Evolutionary conservation across 2,888 invertebrate species (phyloP), one percentile per base, ranked within the genome.

Genomic region (Melanotus villosus): DNA sequence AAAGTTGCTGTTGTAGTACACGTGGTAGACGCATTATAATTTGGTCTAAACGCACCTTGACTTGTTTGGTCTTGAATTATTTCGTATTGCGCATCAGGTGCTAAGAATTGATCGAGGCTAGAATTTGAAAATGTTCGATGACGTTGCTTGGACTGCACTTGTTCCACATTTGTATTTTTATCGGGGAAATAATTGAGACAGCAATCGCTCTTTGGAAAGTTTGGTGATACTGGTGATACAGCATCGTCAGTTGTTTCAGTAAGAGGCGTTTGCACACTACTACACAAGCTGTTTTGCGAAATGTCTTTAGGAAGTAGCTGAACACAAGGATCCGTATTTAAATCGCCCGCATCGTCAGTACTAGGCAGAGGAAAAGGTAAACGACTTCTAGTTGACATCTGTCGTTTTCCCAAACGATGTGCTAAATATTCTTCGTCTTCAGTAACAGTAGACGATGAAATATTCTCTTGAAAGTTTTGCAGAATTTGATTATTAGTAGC

Each of bases 1-100:
- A 70, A 71, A n/a, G 69, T 63, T 32, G 63, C 9, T 30, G 66
- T 45, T 14, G 63, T 54, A n/a, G 65, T 43, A 57, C 68, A 65
- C 6, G 57, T 50, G 1, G 50, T 16, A 6, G 60, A n/a, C 7
- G 47, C 4, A 32, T 70, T 81, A 16, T 75, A 75, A 62, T 75
- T 77, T 62, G 77, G 79, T 43, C 79, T 73, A 50, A 79, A 80
- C 64, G 73, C 72, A 21, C 56, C 83, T 83, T 21, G 74, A 65
- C 81, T 83, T 81, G 76, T 85, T 83, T 74, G 82, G 63, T 87
- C 87, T 59, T 87, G 87, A 38, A 88, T 87, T 1, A 88, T 85
- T 77, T 91, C 90, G 77, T 91, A 91, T 75, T 90, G 90, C 0
- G 90, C 89, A 74, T 90, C 90, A 0, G 89, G 89, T 0, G 89